Base-by-base conservation (phyloP, 1,140 invertebrate genomes). In the Trissolcus basalis region DNA sequence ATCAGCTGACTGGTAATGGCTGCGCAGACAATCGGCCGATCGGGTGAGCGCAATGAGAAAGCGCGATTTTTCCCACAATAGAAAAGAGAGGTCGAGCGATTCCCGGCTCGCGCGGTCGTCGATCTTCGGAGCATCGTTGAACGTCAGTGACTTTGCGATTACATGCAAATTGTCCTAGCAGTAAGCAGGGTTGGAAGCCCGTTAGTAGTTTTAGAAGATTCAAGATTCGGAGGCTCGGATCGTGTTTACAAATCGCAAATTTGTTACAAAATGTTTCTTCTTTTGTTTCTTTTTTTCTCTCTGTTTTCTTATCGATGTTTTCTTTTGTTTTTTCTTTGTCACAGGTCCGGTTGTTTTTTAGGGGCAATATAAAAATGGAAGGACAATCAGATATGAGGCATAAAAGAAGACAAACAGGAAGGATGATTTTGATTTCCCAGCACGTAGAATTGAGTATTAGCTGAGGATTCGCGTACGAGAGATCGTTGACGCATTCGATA, bases 371-470 rank as follows among this genome's bases (percentile, higher is more conserved):
- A n/a, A n/a, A n/a, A n/a, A n/a, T n/a, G n/a, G n/a, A n/a, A n/a
- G n/a, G n/a, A n/a, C n/a, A n/a, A n/a, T n/a, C n/a, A n/a, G n/a
- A n/a, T n/a, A n/a, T n/a, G n/a, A n/a, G n/a, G n/a, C n/a, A n/a
- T n/a, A n/a, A n/a, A n/a, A n/a, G n/a, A n/a, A n/a, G n/a, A n/a
- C n/a, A 53, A 79, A 68, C 70, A 74, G 78, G 78, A 80, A 80
- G 61, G 50, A 12, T 61, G 48, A 51, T 58, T 75, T 33, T 60
- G 64, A 56, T 78, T 80, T 75, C 68, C 67, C 36, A 44, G 45
- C 63, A 69, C 71, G 77, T 79, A 71, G 74, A 78, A 77, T 69
- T 77, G 64, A 58, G 75, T 69, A 75, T 77, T 55, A 65, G 69
- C 68, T 27, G 19, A 6, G 65, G 70, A 74, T 74, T 80, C 39